Evolutionary conservation across 2,797 vertebrate genomes (phyloP).

Genomic region (Sebastes reedi): DNA sequence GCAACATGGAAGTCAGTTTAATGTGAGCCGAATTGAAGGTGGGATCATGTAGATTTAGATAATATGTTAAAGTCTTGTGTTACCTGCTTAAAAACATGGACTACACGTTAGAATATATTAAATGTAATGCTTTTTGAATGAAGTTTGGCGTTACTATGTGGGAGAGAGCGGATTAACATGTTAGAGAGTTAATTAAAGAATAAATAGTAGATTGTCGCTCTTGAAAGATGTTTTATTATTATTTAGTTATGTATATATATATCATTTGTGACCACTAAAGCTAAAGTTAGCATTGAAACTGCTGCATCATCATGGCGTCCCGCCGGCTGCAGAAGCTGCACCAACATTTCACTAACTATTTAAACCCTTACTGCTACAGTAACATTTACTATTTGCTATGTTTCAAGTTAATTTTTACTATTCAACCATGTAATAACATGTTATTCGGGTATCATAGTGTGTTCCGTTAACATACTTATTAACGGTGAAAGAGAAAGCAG

Average conservation of each 20-base stretch:
- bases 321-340: not conserved
- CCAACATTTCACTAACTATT: not conserved
- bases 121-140: not conserved
- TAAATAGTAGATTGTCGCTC: not conserved
- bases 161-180: fast-evolving
- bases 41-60: too few relatives aligned
- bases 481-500: not conserved
- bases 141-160: not conserved
- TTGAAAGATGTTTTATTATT: not conserved
- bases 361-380: not conserved
- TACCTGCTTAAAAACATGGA: fast-evolving
- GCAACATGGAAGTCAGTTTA: not conserved
- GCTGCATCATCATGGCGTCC: not conserved
- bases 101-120: not conserved
- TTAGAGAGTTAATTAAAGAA: fast-evolving
- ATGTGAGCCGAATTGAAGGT: not conserved
- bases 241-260: fast-evolving
- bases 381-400: not conserved
- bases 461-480: not conserved
- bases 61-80: not conserved
- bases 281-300: not conserved
- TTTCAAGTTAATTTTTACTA: fast-evolving
- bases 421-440: not conserved
- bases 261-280: not conserved
- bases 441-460: not conserved